Evolutionary conservation across 2,888 invertebrate species (phyloP).

Genomic region (Cremastinae sp.): DNA sequence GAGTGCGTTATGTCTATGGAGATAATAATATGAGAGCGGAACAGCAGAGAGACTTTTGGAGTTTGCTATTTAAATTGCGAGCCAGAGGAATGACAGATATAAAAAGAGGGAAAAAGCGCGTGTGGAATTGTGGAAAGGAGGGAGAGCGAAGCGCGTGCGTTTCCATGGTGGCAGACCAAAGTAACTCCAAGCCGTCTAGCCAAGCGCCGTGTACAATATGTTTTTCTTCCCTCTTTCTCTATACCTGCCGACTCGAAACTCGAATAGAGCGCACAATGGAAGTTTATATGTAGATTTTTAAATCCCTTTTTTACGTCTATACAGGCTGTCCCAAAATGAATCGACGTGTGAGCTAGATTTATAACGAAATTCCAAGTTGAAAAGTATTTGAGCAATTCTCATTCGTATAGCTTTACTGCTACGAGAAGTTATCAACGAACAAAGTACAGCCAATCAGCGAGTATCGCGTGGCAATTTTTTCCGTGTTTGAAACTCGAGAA

Average conservation of each 20-base stretch:
- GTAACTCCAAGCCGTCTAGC: slow-evolving; percentile 47
- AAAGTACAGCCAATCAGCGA: no score
- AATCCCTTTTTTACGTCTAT: neutral
- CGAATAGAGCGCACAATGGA: slow-evolving; percentile 45
- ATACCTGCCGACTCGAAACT: slow-evolving; percentile 14
- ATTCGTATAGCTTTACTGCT: no score
- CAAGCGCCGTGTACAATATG: slow-evolving; percentile 36
- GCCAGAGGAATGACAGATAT: slow-evolving; percentile 30
- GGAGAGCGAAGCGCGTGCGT: slow-evolving; percentile 16
- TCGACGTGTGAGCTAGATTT: no score
- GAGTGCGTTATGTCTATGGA: slow-evolving; percentile 7
- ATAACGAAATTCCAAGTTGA: no score
- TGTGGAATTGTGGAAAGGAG: slow-evolving; percentile 11
- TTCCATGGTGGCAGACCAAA: slow-evolving; percentile 37
- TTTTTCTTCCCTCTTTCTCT: slow-evolving; percentile 21
- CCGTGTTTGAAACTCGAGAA: no score
- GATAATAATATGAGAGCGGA: slow-evolving; percentile 35
- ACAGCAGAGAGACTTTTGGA: slow-evolving; percentile 36
- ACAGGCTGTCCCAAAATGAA: neutral
- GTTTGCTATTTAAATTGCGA: slow-evolving; percentile 50
- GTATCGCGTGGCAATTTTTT: no score
- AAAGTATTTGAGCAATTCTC: no score
- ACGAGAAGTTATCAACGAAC: no score
- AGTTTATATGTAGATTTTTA: no score
- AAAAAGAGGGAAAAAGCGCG: neutral